Evolutionary conservation across 2,797 vertebrate genomes (phyloP), one percentile per base, ranked within the genome.

Genomic region (Zalophus californianus): DNA sequence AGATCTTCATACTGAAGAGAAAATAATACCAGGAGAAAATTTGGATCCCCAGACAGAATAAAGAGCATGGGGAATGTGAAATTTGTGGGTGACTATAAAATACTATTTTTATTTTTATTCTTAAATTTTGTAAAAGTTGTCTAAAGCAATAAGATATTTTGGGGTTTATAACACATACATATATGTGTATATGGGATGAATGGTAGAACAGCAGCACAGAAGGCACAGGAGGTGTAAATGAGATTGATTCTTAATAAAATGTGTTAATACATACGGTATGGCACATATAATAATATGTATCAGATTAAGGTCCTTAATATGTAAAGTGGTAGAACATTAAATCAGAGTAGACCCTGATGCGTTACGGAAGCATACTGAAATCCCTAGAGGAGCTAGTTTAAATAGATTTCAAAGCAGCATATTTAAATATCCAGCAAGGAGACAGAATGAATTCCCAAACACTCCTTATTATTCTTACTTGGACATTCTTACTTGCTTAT

Each of bases 211-310:
- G 3, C 60, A 94, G 23, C 80, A 72, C 35, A 87, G 58, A 93
- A 20, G 44, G 35, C 7, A 72, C 56, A 75, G 23, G 41, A 20
- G 44, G 14, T 85, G 5, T 87, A 68, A 93, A 50, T 88, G 56
- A 64, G 80, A 80, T 87, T 83, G 41, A 16, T 64, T 85, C 16
- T 85, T 95, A 95, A 75, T 90, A 27, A 79, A 91, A 88, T 88
- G 1, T 93, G 87, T 85, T 60, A 68, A 35, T 82, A 56, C 9
- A 38, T 90, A 27, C 7, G 79, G 0, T 60, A 50, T 66, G 48
- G 35, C 50, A 91, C 50, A 56, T 77, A 32, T 9, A 80, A 79
- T 78, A 41, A 35, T 80, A 82, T 52, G 9, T 58, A 82, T 86
- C 62, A 32, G 79, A 41, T 68, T 79, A 89, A 64, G 18, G 32